These are phyloP conservation scores for Osmerus mordax DNA, from an alignment of 2,113 vertebrate species.

Conservation along the genomic window DNA sequence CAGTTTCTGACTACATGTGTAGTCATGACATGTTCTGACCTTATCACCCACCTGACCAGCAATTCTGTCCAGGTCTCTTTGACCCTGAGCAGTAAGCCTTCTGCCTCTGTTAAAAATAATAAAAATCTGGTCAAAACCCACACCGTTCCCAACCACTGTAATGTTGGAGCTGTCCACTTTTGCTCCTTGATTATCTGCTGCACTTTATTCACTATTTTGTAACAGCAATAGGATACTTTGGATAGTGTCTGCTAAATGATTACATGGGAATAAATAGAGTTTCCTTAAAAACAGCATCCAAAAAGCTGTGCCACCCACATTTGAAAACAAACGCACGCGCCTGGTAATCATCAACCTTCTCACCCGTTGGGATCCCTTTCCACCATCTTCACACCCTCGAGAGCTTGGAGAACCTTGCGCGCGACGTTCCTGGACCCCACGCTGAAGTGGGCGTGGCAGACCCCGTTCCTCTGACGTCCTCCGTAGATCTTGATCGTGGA, in stretches of 20 bases:
- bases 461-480: slow-evolving; percentile 85
- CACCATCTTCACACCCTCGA: slow-evolving; percentile 93
- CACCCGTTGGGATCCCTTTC: slow-evolving; percentile 93
- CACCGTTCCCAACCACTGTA: no score
- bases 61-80: slow-evolving; percentile 80
- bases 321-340: no score
- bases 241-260: no score
- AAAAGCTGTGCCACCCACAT: no score
- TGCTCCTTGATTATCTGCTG: no score
- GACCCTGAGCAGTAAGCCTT: slow-evolving; percentile 74
- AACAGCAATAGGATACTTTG: no score
- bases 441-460: slow-evolving; percentile 89
- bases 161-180: no score
- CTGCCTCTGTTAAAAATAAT: not conserved
- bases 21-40: not conserved
- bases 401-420: slow-evolving; percentile 84
- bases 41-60: slow-evolving; percentile 75
- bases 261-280: no score
- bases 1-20: not conserved
- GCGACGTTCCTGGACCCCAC: slow-evolving; percentile 89
- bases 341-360: slow-evolving; percentile 29
- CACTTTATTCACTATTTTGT: no score
- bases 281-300: no score
- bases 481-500: slow-evolving; percentile 96
- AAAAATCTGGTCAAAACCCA: no score